A percentile compares a stretch with the other conserved stretches of the same genome.
phyloP scores from a whole-genome alignment of 2,888 invertebrate genomes.

The Agrochola circellaris region DNA sequence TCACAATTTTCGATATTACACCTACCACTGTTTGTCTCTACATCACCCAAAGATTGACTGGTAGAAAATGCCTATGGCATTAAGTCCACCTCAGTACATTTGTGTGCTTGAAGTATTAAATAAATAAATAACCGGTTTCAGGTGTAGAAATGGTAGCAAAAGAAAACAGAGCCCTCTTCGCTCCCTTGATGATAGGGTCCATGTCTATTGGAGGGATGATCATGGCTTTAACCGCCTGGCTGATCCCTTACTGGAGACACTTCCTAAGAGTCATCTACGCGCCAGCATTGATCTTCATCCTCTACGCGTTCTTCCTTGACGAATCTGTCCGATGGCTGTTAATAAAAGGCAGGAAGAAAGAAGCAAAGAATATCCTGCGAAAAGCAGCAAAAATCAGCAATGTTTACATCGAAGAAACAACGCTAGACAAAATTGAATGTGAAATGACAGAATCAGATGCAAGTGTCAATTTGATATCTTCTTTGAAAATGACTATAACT shows the following conservation, averaged over 20 bases:
- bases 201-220: conserved; percentile 73
- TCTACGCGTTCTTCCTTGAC: conserved; percentile 92
- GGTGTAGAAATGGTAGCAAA: conserved; percentile 76
- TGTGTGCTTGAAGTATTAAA: too few species aligned
- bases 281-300: conserved; percentile 92
- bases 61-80: too few species aligned
- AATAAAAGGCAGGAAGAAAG: conserved; percentile 92
- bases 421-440: conserved; percentile 71
- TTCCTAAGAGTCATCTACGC: conserved; percentile 92
- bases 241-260: conserved; percentile 92
- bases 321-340: conserved; percentile 96
- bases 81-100: too few species aligned
- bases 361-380: conserved; percentile 91
- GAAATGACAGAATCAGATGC: conserved; percentile 26
- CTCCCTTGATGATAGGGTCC: conserved; percentile 62
- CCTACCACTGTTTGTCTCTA: too few species aligned
- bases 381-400: conserved; percentile 89
- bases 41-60: too few species aligned
- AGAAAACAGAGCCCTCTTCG: conserved; percentile 65
- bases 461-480: conserved; percentile 30
- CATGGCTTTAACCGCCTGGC: conserved; percentile 76
- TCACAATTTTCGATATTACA: too few species aligned
- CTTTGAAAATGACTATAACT: conserved; percentile 58
- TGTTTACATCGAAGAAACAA: conserved; percentile 70
- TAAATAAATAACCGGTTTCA: conserved; percentile 55